phyloP scores from a whole-genome alignment of 1,140 invertebrate genomes.

The Marisa cornuarietis region DNA sequence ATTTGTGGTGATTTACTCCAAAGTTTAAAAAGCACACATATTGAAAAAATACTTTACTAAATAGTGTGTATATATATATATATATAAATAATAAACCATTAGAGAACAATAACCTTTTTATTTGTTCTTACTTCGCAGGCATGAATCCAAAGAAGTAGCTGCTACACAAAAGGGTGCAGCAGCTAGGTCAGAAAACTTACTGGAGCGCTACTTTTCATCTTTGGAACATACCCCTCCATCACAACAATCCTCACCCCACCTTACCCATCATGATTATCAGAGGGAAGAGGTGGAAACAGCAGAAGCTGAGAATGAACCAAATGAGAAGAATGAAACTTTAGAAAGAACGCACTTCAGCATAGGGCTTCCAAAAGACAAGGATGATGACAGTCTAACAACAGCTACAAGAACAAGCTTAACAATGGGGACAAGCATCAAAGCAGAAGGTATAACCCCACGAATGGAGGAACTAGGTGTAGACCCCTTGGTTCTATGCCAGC shows the following conservation, averaged over 20 bases:
- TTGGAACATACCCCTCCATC: conserved; percentile 38
- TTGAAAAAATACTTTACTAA: too few species aligned
- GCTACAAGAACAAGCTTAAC: conserved; percentile 38
- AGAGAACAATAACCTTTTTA: too few species aligned
- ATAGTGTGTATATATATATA: too few species aligned
- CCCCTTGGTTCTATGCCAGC: conserved; percentile 6
- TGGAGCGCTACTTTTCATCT: conserved; percentile 32
- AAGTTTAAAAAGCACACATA: too few species aligned
- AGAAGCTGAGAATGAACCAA: conserved; percentile 2
- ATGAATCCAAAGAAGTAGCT: too few species aligned
- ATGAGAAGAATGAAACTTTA: conserved; percentile 7
- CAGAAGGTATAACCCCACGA: conserved; percentile 54
- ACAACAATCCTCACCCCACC: not conserved
- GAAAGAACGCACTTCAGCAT: too few species aligned
- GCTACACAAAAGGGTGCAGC: too few species aligned
- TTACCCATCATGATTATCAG: not conserved
- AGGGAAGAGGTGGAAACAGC: conserved; percentile 4
- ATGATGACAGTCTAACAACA: conserved; percentile 33
- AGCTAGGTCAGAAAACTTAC: too few species aligned
- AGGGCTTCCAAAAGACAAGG: not conserved
- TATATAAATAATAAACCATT: too few species aligned
- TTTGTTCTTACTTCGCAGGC: too few species aligned
- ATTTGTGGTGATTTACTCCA: not conserved
- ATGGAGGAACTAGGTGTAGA: conserved; percentile 52
- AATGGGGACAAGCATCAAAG: conserved; percentile 43